Evolutionary conservation across 2,797 vertebrate species (phyloP), one percentile per base, ranked within the genome.

Genomic region (Sylvilagus floridanus): DNA sequence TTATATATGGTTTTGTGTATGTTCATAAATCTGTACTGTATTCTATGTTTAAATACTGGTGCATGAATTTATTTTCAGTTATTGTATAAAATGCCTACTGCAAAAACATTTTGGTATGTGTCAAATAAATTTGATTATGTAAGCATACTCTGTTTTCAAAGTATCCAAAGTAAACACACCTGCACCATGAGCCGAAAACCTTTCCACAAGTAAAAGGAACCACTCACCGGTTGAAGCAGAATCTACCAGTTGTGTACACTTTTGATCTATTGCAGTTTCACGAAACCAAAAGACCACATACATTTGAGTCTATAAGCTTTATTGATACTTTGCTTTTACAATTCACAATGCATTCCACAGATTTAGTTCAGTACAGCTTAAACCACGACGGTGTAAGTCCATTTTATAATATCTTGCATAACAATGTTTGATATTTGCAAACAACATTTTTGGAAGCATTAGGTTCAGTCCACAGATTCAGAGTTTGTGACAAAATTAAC

Each of bases 281-380:
- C 79, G 87, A 97, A 98, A 94, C 76, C 92, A 97, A 90, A 97
- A 96, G 73, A 90, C 79, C 5, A 2, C 8, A 65, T 72, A 82
- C 16, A 95, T 97, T 98, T 97, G 97, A 96, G 97, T 99, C 99
- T 99, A 99, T 98, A 99, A 99, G 99, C 99, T 99, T 99, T 99
- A 99, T 99, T 99, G 99, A 99, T 98, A 98, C 97, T 98, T 97
- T 98, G 98, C 98, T 98, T 99, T 99, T 98, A 99, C 99, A 99
- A 99, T 98, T 99, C 99, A 99, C 99, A 99, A 99, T 98, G 99
- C 99, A 99, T 99, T 99, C 99, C 99, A 99, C 99, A 99, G 98
- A 99, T 99, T 97, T 98, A 99, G 98, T 98, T 98, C 98, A 98
- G 75, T 98, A 99, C 90, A 99, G 98, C 98, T 98, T 98, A 98